phyloP scores from a whole-genome alignment of 2,113 vertebrate genomes.

The Todiramphus chloris region DNA sequence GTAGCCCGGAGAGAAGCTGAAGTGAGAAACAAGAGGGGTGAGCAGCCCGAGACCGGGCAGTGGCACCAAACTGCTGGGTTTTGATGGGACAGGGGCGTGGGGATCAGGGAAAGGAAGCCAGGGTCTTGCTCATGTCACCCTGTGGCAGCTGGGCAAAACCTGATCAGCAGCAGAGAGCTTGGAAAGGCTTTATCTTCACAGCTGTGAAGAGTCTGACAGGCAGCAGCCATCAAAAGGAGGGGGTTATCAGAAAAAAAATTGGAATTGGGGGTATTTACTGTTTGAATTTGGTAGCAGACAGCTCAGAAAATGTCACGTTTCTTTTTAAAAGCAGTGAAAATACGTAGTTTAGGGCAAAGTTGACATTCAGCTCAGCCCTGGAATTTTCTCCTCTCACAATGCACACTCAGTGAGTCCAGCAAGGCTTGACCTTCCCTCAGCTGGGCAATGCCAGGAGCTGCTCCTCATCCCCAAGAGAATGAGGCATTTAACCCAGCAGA shows the following conservation, averaged over 20 bases:
- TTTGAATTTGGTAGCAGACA: not conserved
- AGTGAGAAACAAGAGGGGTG: accelerated
- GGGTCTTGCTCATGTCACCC: not conserved
- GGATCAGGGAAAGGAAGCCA: not conserved
- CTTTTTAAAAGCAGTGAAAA: not conserved
- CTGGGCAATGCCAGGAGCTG: not conserved
- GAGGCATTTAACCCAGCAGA: not conserved
- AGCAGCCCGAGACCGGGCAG: not conserved
- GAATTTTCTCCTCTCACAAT: not conserved
- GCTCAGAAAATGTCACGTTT: not conserved
- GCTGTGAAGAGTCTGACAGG: not conserved
- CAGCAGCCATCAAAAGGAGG: too few species aligned
- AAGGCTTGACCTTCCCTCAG: not conserved
- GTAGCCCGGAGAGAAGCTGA: not conserved
- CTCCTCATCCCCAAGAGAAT: not conserved
- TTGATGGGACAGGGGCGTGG: not conserved
- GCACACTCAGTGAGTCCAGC: accelerated
- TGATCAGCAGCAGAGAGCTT: not conserved
- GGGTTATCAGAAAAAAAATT: not conserved
- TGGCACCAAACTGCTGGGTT: accelerated
- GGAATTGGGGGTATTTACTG: not conserved
- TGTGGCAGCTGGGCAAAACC: not conserved
- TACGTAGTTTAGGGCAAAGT: accelerated
- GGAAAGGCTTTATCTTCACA: not conserved
- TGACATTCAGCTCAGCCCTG: not conserved